Conservation (phyloP, 2,888 invertebrate species). For the Laothoe populi region DNA sequence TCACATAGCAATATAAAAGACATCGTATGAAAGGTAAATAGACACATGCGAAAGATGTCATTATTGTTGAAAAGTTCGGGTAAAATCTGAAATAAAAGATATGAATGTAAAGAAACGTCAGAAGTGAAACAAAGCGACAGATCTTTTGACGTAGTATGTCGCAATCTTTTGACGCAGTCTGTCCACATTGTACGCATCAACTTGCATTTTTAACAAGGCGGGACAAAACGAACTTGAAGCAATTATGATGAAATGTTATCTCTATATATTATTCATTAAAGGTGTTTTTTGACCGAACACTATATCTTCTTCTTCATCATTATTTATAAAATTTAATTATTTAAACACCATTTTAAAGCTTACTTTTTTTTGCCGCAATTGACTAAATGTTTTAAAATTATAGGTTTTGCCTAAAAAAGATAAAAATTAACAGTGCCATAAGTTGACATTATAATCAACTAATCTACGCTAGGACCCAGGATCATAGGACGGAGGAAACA, state of each 20-base stretch:
- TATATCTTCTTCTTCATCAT: no score
- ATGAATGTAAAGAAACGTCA: conserved; percentile 21
- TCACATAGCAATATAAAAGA: background rate
- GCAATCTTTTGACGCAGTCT: conserved; percentile 33
- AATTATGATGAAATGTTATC: background rate
- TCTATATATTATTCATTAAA: no score
- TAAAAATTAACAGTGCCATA: no score
- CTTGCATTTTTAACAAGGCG: conserved; percentile 47
- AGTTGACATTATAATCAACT: no score
- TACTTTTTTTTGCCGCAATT: no score
- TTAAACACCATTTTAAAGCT: no score
- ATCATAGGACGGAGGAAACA: no score
- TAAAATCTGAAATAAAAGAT: background rate
- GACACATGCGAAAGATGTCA: background rate
- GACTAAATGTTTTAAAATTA: no score
- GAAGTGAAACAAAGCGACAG: conserved; percentile 35
- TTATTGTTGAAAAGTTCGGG: conserved; percentile 18
- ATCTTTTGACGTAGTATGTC: conserved; percentile 30
- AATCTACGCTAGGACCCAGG: no score
- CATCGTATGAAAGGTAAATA: background rate
- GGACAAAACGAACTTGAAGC: conserved; percentile 20
- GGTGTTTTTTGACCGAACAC: no score
- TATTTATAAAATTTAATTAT: no score
- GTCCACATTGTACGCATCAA: conserved; percentile 43
- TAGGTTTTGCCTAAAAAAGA: no score